Percentiles rank a stretch among this genome's conserved stretches.
These are phyloP conservation scores for Leucania comma DNA, from an alignment of 2,888 invertebrate species.

Conservation along the genomic window DNA sequence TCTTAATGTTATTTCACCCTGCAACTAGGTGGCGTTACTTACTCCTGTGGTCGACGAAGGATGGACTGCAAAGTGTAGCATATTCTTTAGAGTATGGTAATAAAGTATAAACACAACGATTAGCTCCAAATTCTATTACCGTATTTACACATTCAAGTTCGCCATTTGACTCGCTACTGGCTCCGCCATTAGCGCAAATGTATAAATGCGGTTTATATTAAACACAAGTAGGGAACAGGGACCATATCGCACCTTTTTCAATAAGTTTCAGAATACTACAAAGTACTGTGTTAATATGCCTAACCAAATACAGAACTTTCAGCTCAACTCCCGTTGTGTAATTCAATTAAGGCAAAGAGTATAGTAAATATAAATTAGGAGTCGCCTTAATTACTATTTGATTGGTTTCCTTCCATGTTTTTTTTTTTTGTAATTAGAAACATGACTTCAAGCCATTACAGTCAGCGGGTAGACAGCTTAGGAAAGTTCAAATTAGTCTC, in stretches of 20 bases:
- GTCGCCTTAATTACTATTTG: not conserved
- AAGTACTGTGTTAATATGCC: not conserved
- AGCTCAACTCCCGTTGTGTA: not conserved
- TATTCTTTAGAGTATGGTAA: too few species aligned
- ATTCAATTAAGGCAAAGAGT: not conserved
- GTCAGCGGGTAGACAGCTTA: conserved; percentile 16
- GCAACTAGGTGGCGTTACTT: conserved; percentile 25
- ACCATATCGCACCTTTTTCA: not conserved
- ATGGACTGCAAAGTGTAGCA: not conserved
- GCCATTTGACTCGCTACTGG: too few species aligned
- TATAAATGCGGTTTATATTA: too few species aligned
- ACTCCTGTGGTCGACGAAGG: not conserved
- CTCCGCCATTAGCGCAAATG: too few species aligned
- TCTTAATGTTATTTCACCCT: not conserved
- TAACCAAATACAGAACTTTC: not conserved
- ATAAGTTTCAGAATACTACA: too few species aligned
- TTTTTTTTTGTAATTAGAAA: not conserved
- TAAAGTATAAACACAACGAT: not conserved
- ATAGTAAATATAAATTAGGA: too few species aligned
- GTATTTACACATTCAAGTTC: too few species aligned
- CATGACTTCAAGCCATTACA: conserved; percentile 7
- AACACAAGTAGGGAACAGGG: not conserved
- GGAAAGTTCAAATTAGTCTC: not conserved
- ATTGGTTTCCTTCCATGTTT: too few species aligned
- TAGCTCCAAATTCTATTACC: not conserved